A percentile compares a stretch with the other conserved stretches of the same genome.
Evolutionary conservation across 2,888 invertebrate genomes (phyloP).

Genomic region (Trisateles emortualis): DNA sequence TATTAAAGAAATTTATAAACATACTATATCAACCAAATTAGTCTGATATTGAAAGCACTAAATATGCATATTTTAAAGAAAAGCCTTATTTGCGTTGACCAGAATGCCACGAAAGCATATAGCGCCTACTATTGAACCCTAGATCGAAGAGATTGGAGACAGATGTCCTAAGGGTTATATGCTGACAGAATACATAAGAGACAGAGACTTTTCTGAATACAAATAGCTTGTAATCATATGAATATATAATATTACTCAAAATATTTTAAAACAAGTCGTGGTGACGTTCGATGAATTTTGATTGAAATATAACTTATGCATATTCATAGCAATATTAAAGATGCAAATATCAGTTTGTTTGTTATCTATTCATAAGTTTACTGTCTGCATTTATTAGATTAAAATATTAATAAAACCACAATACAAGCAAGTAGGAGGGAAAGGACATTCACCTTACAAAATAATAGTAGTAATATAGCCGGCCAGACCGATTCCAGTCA

Average conservation of each 20-base stretch:
- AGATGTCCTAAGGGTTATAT: constrained; percentile 31
- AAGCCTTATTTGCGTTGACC: constrained; percentile 11
- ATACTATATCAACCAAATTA: too few relatives aligned
- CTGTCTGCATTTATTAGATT: too few relatives aligned
- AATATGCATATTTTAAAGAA: neutral
- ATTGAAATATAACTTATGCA: neutral
- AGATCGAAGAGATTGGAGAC: constrained; percentile 31
- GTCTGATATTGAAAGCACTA: neutral
- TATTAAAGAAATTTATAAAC: too few relatives aligned
- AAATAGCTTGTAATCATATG: constrained; percentile 11
- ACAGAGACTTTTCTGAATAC: constrained; percentile 18
- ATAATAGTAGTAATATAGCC: too few relatives aligned
- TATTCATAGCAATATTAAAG: neutral
- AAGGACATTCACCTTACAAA: too few relatives aligned
- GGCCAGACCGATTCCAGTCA: too few relatives aligned
- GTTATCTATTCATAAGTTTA: neutral
- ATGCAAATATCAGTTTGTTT: neutral
- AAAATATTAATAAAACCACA: too few relatives aligned
- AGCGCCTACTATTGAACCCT: constrained; percentile 17
- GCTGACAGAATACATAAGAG: constrained; percentile 30
- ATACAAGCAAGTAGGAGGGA: too few relatives aligned
- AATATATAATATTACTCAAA: constrained; percentile 15
- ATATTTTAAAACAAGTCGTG: neutral
- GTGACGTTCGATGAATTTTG: neutral
- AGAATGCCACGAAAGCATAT: constrained; percentile 17